Conservation (phyloP, 2,113 vertebrate genomes). For the Ammospiza nelsoni region DNA sequence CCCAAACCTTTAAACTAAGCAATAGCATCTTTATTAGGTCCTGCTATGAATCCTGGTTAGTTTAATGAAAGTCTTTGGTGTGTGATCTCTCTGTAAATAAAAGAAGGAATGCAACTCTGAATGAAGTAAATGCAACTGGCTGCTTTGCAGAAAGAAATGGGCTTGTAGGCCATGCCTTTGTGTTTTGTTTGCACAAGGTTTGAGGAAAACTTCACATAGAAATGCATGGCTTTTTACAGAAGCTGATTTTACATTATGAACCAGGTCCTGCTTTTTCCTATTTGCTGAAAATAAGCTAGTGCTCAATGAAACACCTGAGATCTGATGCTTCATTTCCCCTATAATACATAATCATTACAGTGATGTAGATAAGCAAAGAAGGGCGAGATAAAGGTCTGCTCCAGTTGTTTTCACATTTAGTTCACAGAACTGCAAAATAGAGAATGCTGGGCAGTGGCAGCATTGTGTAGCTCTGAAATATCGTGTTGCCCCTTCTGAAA, state of each 20-base stretch:
- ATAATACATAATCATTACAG: not conserved
- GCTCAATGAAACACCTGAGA: not conserved
- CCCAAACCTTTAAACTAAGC: not conserved
- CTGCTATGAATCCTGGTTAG: not conserved
- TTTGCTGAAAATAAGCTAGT: not conserved
- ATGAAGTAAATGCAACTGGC: not conserved
- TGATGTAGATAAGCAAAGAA: not conserved
- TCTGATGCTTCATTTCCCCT: not conserved
- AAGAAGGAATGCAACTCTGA: not conserved
- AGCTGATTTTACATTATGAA: not conserved
- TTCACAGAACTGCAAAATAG: not conserved
- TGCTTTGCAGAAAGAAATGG: not conserved
- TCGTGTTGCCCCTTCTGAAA: not conserved
- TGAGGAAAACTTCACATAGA: not conserved
- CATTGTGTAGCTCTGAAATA: not conserved
- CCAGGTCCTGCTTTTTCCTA: not conserved
- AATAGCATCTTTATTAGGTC: not conserved
- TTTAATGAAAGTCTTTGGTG: not conserved
- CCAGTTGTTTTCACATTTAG: not conserved
- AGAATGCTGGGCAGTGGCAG: not conserved
- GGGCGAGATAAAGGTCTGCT: not conserved
- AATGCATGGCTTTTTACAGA: not conserved
- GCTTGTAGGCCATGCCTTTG: not conserved
- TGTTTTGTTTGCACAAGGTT: not conserved
- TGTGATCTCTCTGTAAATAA: not conserved